phyloP scores from a whole-genome alignment of 2,113 vertebrate species.

The Gila orcuttii region DNA sequence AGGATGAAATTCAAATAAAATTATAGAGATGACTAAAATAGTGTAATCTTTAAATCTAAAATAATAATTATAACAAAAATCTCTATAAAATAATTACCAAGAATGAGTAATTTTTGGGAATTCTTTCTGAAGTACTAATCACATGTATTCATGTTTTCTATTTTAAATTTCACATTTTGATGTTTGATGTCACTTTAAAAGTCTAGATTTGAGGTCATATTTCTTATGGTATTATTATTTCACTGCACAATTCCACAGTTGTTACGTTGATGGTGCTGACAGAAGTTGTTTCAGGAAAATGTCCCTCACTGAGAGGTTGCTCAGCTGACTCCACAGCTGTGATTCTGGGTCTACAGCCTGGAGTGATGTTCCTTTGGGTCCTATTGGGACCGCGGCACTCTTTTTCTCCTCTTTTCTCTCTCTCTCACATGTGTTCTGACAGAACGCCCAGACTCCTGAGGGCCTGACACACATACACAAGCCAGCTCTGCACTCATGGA shows the following conservation, averaged over 20 bases:
- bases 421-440: conserved; percentile 36
- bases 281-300: conserved; percentile 1
- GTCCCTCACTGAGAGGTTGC: conserved; percentile 20
- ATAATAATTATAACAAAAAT: not conserved
- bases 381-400: conserved; percentile 56
- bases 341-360: conserved; percentile 49
- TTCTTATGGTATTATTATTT: conserved; percentile 5
- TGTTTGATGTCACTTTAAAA: not conserved
- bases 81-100: not conserved
- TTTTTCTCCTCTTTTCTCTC: conserved; percentile 30
- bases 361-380: conserved; percentile 59
- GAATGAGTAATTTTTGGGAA: not conserved
- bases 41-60: too few relatives aligned
- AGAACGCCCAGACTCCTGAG: conserved; percentile 29
- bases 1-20: too few relatives aligned
- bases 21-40: too few relatives aligned
- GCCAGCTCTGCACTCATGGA: conserved; percentile 44
- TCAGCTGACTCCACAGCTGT: conserved; percentile 48
- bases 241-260: conserved; percentile 4
- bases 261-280: conserved; percentile 13
- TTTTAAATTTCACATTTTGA: not conserved
- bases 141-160: not conserved
- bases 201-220: not conserved
- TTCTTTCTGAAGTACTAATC: not conserved
- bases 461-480: conserved; percentile 25